A percentile compares a stretch with the other conserved stretches of the same genome.
Evolutionary conservation across 2,888 invertebrate genomes (phyloP).

Genomic region (Hipparchia sbordonii): DNA sequence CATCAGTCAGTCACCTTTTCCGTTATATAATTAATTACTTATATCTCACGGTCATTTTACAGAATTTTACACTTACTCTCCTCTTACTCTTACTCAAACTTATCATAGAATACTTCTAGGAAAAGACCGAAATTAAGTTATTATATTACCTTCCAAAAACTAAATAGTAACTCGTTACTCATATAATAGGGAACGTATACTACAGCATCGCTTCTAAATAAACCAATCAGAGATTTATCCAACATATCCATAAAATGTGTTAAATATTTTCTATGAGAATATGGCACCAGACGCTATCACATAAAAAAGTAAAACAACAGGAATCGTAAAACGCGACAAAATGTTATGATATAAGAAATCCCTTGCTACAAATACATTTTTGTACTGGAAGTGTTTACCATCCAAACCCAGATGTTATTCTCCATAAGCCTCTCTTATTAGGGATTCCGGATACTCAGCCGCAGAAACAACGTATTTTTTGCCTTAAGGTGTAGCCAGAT

Average conservation of each 20-base stretch:
- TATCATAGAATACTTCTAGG: no score
- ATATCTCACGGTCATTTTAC: no score
- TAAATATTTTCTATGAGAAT: neutral
- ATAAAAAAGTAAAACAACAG: conserved; percentile 3
- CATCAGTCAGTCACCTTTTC: no score
- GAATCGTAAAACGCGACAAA: conserved; percentile 12
- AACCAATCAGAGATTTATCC: neutral
- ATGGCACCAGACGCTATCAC: neutral
- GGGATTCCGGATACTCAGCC: conserved; percentile 72
- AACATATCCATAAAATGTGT: neutral
- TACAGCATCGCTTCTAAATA: no score
- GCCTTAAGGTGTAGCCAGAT: conserved; percentile 1
- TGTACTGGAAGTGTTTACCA: conserved; percentile 73
- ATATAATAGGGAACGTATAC: no score
- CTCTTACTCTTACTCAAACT: no score
- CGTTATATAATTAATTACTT: no score
- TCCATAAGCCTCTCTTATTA: conserved; percentile 79
- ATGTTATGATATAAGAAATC: conserved; percentile 47
- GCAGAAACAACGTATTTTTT: conserved; percentile 52
- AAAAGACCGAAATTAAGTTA: no score
- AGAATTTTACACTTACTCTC: no score
- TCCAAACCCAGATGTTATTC: conserved; percentile 78
- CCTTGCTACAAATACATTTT: conserved; percentile 76
- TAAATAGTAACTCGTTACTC: no score
- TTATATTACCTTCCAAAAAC: no score